phyloP scores from a whole-genome alignment of 2,113 vertebrate genomes.

The Daphoenositta chrysoptera region DNA sequence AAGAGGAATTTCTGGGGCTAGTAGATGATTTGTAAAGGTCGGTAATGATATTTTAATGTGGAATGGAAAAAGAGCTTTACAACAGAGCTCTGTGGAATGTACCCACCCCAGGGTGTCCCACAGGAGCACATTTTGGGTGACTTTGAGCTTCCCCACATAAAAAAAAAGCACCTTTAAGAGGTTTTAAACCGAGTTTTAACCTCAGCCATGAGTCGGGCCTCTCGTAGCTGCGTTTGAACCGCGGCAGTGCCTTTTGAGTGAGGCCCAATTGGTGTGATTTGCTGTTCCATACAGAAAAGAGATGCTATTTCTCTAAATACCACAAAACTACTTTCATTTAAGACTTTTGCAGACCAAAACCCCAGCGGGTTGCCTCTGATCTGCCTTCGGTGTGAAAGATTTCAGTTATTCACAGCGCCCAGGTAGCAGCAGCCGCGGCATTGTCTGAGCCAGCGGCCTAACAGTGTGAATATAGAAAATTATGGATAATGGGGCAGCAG shows the following conservation, averaged over 20 bases:
- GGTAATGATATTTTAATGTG: not conserved
- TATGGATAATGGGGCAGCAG: conserved; percentile 58
- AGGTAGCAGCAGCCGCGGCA: not conserved
- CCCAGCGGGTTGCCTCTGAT: conserved; percentile 48
- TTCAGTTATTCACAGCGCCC: not conserved
- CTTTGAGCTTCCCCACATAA: rapidly evolving
- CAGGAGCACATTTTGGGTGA: not conserved
- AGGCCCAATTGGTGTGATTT: conserved; percentile 2
- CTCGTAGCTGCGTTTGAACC: rapidly evolving
- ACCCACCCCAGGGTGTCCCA: no score
- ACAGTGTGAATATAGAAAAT: conserved; percentile 50
- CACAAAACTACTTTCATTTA: conserved; percentile 15
- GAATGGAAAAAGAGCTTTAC: not conserved
- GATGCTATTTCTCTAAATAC: conserved; percentile 54
- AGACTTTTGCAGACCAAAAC: conserved; percentile 32
- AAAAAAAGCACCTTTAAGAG: not conserved
- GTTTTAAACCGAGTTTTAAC: not conserved
- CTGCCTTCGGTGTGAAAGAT: conserved; percentile 26
- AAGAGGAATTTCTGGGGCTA: not conserved
- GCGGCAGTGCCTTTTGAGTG: not conserved
- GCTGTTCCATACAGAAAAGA: not conserved
- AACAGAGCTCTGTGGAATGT: rapidly evolving
- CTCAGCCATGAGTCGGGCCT: not conserved
- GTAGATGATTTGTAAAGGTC: not conserved
- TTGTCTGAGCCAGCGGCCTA: conserved; percentile 22